phyloP scores from a whole-genome alignment of 64 coral and sea anemone genomes.

The Orbicella faveolata region DNA sequence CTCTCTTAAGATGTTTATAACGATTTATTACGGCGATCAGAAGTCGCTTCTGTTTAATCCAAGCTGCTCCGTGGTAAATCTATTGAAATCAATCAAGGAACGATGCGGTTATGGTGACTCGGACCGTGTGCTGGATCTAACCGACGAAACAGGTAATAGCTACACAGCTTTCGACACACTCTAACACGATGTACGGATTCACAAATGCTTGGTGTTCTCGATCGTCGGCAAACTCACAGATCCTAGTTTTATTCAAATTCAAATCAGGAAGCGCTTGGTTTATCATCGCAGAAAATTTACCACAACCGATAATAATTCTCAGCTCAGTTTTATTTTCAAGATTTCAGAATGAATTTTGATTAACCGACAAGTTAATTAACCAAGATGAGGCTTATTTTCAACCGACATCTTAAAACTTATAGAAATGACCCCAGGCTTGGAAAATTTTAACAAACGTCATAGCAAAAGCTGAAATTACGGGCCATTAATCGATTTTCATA shows the following conservation, averaged over 20 bases:
- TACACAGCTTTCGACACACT: not conserved
- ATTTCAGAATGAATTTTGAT: too few species aligned
- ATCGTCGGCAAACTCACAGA: not conserved
- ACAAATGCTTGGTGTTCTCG: not conserved
- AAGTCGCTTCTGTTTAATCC: constrained; percentile 79
- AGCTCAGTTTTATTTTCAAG: not conserved
- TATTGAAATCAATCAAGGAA: constrained; percentile 74
- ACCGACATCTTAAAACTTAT: not conserved
- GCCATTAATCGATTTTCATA: not conserved
- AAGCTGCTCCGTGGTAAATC: constrained; percentile 73
- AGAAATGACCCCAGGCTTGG: not conserved
- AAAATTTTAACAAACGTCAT: too few species aligned
- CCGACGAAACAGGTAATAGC: constrained; percentile 81
- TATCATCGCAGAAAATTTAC: not conserved
- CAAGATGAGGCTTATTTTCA: not conserved
- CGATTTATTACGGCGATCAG: constrained; percentile 75
- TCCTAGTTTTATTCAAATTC: not conserved
- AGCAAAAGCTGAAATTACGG: not conserved
- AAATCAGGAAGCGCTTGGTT: not conserved
- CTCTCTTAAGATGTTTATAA: constrained; percentile 68
- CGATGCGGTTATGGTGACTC: constrained; percentile 82
- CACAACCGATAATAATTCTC: not conserved
- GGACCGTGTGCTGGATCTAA: constrained; percentile 65
- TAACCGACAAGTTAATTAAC: not conserved
- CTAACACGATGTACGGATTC: not conserved